Evolutionary conservation across 2,113 vertebrate species (phyloP).

Genomic region (Chamaetylas fuelleborni): DNA sequence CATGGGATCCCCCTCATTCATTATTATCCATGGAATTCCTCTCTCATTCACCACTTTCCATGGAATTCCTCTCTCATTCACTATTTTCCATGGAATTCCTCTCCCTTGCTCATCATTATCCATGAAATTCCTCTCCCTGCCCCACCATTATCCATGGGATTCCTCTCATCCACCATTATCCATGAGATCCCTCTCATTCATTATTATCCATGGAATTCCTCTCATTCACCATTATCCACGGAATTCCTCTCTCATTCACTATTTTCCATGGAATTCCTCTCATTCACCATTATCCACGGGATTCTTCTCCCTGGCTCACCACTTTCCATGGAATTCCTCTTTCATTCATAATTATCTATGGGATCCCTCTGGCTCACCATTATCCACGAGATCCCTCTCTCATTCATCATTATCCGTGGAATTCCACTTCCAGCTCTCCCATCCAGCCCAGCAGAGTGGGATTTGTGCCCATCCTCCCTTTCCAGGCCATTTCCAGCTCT

Average conservation of each 20-base stretch:
- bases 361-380: not conserved
- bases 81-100: too few species aligned
- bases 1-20: accelerated
- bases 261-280: not conserved
- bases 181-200: too few species aligned
- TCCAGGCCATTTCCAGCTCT: not conserved
- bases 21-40: not conserved
- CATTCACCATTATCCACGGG: not conserved
- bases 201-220: too few species aligned
- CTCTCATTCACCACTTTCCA: not conserved
- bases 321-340: not conserved
- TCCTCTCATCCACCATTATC: too few species aligned
- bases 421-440: not conserved
- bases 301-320: too few species aligned
- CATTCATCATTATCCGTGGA: not conserved
- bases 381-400: not conserved
- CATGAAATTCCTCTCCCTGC: too few species aligned
- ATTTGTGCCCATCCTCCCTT: not conserved
- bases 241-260: too few species aligned
- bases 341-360: accelerated
- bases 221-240: not conserved
- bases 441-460: accelerated
- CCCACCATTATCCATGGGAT: too few species aligned
- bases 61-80: too few species aligned
- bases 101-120: too few species aligned